A percentile compares a stretch with the other conserved stretches of the same genome.
These are phyloP conservation scores for Pempheris klunzingeri DNA, from an alignment of 2,797 vertebrate species.

Conservation along the genomic window DNA sequence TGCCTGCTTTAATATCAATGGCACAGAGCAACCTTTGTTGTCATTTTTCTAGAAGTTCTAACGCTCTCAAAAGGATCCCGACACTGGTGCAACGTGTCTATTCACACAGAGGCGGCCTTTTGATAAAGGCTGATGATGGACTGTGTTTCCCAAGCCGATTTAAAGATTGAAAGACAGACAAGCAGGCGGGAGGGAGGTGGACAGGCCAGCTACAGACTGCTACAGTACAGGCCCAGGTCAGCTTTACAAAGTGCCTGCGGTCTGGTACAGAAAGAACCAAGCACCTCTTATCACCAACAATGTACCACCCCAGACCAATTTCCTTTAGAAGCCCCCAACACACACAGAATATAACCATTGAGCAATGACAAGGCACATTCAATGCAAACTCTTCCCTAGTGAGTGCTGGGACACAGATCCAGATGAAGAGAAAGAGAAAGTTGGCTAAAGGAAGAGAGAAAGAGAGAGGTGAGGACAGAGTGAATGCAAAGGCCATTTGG, in stretches of 20 bases:
- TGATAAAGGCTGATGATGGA: constrained; percentile 66
- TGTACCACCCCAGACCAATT: constrained; percentile 77
- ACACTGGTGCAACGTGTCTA: constrained; percentile 53
- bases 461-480: constrained; percentile 65
- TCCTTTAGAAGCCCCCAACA: constrained; percentile 76
- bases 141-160: constrained; percentile 81
- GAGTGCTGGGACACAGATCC: constrained; percentile 75
- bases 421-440: constrained; percentile 75
- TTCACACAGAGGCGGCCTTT: constrained; percentile 72
- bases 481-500: constrained; percentile 76
- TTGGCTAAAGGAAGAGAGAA: constrained; percentile 66
- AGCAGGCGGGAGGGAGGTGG: constrained; percentile 64
- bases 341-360: constrained; percentile 75
- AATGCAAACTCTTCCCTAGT: constrained; percentile 75
- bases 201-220: constrained; percentile 61
- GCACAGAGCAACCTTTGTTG: constrained; percentile 60
- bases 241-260: constrained; percentile 75
- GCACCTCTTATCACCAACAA: constrained; percentile 83
- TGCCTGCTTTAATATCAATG: constrained; percentile 56
- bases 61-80: constrained; percentile 61
- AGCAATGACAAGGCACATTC: constrained; percentile 78
- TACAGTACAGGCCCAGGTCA: constrained; percentile 69
- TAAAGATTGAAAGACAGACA: constrained; percentile 71
- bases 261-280: constrained; percentile 71
- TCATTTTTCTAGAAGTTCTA: constrained; percentile 30